Evolutionary conservation across 2,113 vertebrate species (phyloP), one percentile per base, ranked within the genome.

Genomic region (Chlorodrepanis virens): DNA sequence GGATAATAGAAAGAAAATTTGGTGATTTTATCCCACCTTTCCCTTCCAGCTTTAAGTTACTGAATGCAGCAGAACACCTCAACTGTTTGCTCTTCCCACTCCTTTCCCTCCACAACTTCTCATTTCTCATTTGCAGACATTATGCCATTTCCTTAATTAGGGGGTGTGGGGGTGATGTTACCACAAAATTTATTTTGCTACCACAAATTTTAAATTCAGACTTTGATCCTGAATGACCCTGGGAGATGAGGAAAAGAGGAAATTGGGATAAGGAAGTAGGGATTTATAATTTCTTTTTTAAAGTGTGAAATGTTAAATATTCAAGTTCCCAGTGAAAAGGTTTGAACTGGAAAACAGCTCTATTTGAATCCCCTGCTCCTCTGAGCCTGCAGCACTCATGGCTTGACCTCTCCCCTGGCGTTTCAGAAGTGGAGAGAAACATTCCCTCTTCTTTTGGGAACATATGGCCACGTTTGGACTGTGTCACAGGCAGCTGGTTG

Each of bases 131-230:
- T 90, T 83, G 28, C 35, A 88, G 47, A 27, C 15, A 28, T 56
- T 14, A 35, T 22, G 6, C 6, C n/a, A 56, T 42, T 42, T 81
- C 27, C 17, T 83, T 44, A 64, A 14, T 42, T 76, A 28, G 12
- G 11, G 6, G 11, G 4, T 24, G 8, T 54, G 20, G 10, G 9
- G 10, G 20, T n/a, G 45, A 39, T 7, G 0, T 44, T 37, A 53
- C 18, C 65, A 54, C 12, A 72, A 42, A 60, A 16, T 81, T 83
- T 53, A 60, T 27, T 83, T 83, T 7, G 0, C 44, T 39, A 52
- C 13, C 50, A 59, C 11, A 68, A 37, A 53, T 16, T 54, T 71
- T 71, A n/a, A 59, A 71, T 54, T 79, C 52, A 71, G 33, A 28
- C 8, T 40, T 89, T 28, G 37, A 52, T 27, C 12, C 28, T 49